Evolutionary conservation across 2,888 invertebrate genomes (phyloP).

Genomic region (Laspeyria flexula): DNA sequence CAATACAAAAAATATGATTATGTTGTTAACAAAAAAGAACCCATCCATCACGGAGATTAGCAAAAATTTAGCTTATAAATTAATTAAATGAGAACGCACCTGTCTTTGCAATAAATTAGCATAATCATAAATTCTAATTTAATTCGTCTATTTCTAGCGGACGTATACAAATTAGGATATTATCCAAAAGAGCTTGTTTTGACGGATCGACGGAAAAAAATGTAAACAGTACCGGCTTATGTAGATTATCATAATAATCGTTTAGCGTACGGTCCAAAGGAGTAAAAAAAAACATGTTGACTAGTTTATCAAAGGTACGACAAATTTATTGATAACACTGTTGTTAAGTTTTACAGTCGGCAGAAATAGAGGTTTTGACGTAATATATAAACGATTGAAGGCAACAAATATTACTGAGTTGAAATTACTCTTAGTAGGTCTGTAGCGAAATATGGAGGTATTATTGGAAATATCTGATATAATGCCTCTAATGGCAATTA

Average conservation of each 20-base stretch:
- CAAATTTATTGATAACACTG: conserved; percentile 17
- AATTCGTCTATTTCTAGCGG: conserved; percentile 17
- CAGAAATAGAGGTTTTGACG: too few relatives aligned
- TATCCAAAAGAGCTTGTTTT: conserved; percentile 35
- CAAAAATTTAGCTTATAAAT: conserved; percentile 1
- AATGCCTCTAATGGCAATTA: too few relatives aligned
- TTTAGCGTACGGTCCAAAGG: conserved; percentile 36
- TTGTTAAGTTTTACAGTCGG: too few relatives aligned
- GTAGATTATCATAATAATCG: conserved; percentile 54
- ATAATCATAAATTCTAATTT: conserved; percentile 10
- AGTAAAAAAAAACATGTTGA: conserved; percentile 49
- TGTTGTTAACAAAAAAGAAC: not conserved
- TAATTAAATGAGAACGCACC: conserved; percentile 22
- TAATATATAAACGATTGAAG: too few relatives aligned
- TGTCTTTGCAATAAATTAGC: conserved; percentile 12
- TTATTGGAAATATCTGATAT: too few relatives aligned
- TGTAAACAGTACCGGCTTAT: conserved; percentile 49
- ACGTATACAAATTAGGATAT: conserved; percentile 35
- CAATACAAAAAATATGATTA: not conserved
- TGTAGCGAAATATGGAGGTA: too few relatives aligned
- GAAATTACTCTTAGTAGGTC: too few relatives aligned
- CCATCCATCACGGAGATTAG: not conserved
- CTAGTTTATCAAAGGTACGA: conserved; percentile 14
- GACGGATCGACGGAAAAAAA: conserved; percentile 40
- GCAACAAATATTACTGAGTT: too few relatives aligned